A percentile compares a stretch with the other conserved stretches of the same genome.
Evolutionary conservation across 2,888 invertebrate species (phyloP).

Genomic region (Pseudolycoriella hygida): DNA sequence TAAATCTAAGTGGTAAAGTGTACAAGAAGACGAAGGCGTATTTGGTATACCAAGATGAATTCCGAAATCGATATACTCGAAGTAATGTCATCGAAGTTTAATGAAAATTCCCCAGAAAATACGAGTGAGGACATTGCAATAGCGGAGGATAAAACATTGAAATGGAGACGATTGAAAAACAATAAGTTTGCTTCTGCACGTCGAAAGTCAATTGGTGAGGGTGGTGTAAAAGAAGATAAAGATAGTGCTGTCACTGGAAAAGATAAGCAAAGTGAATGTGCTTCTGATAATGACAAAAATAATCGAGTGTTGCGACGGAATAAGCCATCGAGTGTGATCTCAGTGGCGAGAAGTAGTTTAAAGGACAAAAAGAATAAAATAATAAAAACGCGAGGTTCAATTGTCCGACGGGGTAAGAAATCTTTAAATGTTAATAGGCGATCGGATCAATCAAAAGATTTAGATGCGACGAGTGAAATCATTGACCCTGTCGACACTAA

Average conservation of each 20-base stretch:
- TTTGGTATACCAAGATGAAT: too few species aligned
- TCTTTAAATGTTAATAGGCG: not conserved
- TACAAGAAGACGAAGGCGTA: too few species aligned
- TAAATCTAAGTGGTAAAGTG: too few species aligned
- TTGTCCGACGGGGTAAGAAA: not conserved
- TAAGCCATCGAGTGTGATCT: not conserved
- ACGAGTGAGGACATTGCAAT: slow-evolving; percentile 18
- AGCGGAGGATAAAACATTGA: slow-evolving; percentile 26
- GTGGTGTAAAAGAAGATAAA: not conserved
- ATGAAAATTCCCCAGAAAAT: slow-evolving; percentile 16
- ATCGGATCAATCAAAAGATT: not conserved
- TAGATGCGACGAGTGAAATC: not conserved
- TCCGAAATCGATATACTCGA: slow-evolving; percentile 13
- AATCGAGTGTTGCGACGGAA: slow-evolving; percentile 5
- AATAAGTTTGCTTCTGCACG: slow-evolving; percentile 23
- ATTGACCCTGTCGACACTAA: not conserved
- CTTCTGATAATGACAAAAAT: slow-evolving; percentile 5
- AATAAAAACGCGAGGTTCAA: not conserved
- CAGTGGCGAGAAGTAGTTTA: not conserved
- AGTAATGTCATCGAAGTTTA: slow-evolving; percentile 25
- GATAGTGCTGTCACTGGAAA: not conserved
- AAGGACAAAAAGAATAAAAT: not conserved
- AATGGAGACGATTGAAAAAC: slow-evolving; percentile 27
- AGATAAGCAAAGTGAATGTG: not conserved
- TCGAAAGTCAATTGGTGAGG: slow-evolving; percentile 6